These are phyloP conservation scores for Chelon labrosus DNA, from an alignment of 2,797 vertebrate species.

Conservation along the genomic window DNA sequence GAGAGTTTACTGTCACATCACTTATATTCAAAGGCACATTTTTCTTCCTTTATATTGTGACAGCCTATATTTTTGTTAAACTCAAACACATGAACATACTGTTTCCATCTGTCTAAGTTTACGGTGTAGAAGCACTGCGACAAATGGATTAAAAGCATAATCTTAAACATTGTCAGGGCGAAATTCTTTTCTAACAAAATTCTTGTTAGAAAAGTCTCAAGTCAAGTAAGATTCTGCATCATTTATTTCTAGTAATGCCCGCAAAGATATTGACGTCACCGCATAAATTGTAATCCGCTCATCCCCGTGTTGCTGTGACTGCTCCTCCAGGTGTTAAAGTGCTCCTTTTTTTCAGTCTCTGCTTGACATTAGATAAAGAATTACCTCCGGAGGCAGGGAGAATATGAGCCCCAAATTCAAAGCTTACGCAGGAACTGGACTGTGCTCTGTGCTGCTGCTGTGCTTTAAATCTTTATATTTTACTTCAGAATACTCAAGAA, in stretches of 20 bases:
- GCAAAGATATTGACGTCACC: slow-evolving; percentile 6
- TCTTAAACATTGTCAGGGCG: too few relatives aligned
- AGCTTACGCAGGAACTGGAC: background rate
- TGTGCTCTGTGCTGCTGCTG: background rate
- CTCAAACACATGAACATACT: too few relatives aligned
- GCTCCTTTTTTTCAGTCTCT: slow-evolving; percentile 25
- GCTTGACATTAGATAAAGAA: slow-evolving; percentile 24
- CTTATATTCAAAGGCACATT: too few relatives aligned
- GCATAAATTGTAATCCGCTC: slow-evolving; percentile 2
- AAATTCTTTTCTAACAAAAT: background rate
- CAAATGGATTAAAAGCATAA: background rate
- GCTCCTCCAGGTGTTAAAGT: slow-evolving; percentile 6
- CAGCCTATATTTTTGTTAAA: too few relatives aligned
- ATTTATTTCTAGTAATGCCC: slow-evolving; percentile 1
- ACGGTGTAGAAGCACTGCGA: background rate
- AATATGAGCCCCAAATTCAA: slow-evolving; percentile 9
- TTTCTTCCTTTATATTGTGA: too few relatives aligned
- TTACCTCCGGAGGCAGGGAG: slow-evolving; percentile 5
- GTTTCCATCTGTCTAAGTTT: background rate
- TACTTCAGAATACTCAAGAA: background rate
- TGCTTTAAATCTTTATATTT: background rate
- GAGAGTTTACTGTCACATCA: background rate
- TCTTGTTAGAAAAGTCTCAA: background rate
- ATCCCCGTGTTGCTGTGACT: background rate
- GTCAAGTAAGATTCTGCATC: background rate